These are phyloP conservation scores for human DNA, from an alignment of 2,113 vertebrate genomes.

Conservation along the genomic window DNA sequence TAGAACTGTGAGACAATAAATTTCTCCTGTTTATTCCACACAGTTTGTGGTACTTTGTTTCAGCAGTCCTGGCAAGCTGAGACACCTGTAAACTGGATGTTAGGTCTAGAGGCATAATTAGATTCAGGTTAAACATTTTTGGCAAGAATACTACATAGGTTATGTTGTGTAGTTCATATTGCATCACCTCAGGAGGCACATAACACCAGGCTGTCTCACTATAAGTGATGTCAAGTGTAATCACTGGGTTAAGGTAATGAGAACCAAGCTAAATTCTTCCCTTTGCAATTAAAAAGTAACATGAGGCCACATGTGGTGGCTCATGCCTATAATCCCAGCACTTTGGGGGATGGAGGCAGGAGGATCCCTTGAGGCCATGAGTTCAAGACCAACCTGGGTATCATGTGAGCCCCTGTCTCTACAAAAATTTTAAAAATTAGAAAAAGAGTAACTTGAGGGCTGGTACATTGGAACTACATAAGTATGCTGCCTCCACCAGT, in stretches of 20 bases:
- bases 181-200: background rate
- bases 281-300: slow-evolving; percentile 8
- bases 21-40: background rate
- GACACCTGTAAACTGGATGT: background rate
- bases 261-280: background rate
- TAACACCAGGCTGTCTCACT: background rate
- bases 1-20: background rate
- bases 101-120: background rate
- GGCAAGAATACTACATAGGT: background rate
- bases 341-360: background rate
- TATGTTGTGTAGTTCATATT: background rate
- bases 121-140: background rate
- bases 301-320: no score
- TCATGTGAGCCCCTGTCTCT: background rate
- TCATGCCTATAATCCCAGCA: background rate
- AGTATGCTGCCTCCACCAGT: background rate
- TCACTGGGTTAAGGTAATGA: background rate
- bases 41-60: background rate
- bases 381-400: background rate
- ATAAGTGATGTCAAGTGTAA: background rate
- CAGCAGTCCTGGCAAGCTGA: background rate
- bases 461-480: background rate
- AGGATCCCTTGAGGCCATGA: background rate
- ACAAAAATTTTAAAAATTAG: background rate
- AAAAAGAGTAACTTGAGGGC: background rate